Conservation (phyloP, 2,888 invertebrate genomes). For the Torymus aiolomorphi region DNA sequence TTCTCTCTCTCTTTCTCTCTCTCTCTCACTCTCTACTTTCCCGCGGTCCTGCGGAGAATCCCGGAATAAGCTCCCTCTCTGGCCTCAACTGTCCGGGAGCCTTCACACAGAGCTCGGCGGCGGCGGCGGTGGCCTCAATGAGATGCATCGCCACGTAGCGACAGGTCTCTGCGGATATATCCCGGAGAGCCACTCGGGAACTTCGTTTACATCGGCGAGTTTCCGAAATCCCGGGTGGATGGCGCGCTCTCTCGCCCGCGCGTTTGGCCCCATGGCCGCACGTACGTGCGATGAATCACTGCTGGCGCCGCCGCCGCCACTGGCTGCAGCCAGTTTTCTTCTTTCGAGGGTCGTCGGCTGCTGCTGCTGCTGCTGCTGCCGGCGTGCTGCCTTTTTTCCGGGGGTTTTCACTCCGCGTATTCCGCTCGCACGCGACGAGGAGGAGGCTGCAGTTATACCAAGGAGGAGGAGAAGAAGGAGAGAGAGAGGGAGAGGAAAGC, state of each 20-base stretch:
- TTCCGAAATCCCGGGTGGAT: slow-evolving; percentile 65
- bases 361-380: not conserved
- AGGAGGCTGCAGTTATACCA: no score
- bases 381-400: not conserved
- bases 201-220: slow-evolving; percentile 63
- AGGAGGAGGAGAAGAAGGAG: no score
- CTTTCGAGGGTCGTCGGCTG: not conserved
- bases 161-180: slow-evolving; percentile 61
- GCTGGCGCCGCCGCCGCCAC: slow-evolving; percentile 28
- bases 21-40: no score
- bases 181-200: slow-evolving; percentile 61
- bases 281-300: slow-evolving; percentile 66
- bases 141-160: slow-evolving; percentile 68
- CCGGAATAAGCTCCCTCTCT: slow-evolving; percentile 31
- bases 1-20: no score
- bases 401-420: slow-evolving; percentile 10
- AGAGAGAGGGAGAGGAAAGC: no score
- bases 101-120: not conserved
- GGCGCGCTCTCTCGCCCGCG: slow-evolving; percentile 56
- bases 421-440: not conserved
- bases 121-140: slow-evolving; percentile 60
- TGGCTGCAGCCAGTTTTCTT: slow-evolving; percentile 34
- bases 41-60: slow-evolving; percentile 21
- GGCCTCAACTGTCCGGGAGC: slow-evolving; percentile 55
- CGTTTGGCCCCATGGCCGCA: slow-evolving; percentile 59